A percentile compares a stretch with the other conserved stretches of the same genome.
phyloP scores from a whole-genome alignment of 2,113 vertebrate genomes.

The Xiphophorus maculatus region DNA sequence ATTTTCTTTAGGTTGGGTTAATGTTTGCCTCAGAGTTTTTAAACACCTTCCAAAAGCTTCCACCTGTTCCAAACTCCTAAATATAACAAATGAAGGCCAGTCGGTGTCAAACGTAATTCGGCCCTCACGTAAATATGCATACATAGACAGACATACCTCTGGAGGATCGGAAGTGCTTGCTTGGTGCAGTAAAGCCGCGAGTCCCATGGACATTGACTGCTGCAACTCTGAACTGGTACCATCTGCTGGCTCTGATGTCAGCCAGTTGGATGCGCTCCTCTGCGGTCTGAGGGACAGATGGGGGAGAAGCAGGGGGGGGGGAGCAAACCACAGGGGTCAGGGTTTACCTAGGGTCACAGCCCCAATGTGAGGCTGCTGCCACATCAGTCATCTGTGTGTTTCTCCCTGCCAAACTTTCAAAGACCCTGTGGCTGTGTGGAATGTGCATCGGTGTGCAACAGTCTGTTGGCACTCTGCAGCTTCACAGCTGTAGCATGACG shows the following conservation, averaged over 20 bases:
- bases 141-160: constrained; percentile 83
- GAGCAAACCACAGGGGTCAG: constrained; percentile 70
- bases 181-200: constrained; percentile 94
- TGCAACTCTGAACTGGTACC: constrained; percentile 98
- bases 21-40: constrained; percentile 20
- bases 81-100: constrained; percentile 32
- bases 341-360: constrained; percentile 70
- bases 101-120: constrained; percentile 40
- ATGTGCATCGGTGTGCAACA: constrained; percentile 55
- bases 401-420: constrained; percentile 71
- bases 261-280: constrained; percentile 87
- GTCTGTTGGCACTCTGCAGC: too few relatives aligned
- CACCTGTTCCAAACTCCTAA: constrained; percentile 56
- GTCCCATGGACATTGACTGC: constrained; percentile 95
- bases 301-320: constrained; percentile 38
- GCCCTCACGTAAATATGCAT: constrained; percentile 33
- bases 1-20: background rate
- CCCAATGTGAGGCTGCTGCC: constrained; percentile 57
- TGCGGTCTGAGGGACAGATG: constrained; percentile 86
- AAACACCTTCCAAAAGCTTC: constrained; percentile 36
- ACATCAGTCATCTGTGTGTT: constrained; percentile 75
- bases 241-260: constrained; percentile 89
- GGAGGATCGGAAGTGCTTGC: constrained; percentile 95
- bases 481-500: constrained; percentile 30
- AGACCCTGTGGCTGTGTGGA: constrained; percentile 65